Evolutionary conservation across 2,888 invertebrate genomes (phyloP).

Genomic region (Monopis laevigella): DNA sequence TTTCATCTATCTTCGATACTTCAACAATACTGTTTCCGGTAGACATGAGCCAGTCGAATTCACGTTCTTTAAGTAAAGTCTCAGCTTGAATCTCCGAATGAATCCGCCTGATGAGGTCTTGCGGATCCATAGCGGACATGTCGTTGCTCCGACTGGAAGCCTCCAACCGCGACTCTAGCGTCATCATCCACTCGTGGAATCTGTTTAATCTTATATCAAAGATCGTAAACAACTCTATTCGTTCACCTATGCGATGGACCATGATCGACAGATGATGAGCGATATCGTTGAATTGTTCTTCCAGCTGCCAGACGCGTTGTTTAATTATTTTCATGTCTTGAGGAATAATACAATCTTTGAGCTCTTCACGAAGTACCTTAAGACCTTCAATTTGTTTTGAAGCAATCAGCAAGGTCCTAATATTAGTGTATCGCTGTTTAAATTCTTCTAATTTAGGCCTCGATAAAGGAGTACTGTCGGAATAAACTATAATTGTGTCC

Average conservation of each 20-base stretch:
- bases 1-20: slow-evolving; percentile 71
- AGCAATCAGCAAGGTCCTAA: slow-evolving; percentile 66
- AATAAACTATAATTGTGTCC: slow-evolving; percentile 65
- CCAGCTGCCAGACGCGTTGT: slow-evolving; percentile 80
- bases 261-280: slow-evolving; percentile 80
- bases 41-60: slow-evolving; percentile 79
- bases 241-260: slow-evolving; percentile 78
- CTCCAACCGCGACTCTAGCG: slow-evolving; percentile 73
- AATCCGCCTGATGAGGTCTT: slow-evolving; percentile 75
- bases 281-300: slow-evolving; percentile 83
- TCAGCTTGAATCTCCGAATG: slow-evolving; percentile 81
- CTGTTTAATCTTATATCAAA: slow-evolving; percentile 74
- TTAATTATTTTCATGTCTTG: slow-evolving; percentile 83
- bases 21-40: slow-evolving; percentile 73
- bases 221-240: slow-evolving; percentile 73
- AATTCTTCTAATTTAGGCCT: slow-evolving; percentile 71
- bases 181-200: slow-evolving; percentile 76
- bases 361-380: slow-evolving; percentile 79
- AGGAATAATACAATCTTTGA: slow-evolving; percentile 86
- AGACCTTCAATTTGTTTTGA: slow-evolving; percentile 75
- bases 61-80: slow-evolving; percentile 77
- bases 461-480: slow-evolving; percentile 65
- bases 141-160: slow-evolving; percentile 61
- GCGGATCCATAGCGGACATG: slow-evolving; percentile 70
- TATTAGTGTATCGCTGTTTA: slow-evolving; percentile 70